phyloP scores from a whole-genome alignment of 1,140 invertebrate species.

The Plutomurus gul region DNA sequence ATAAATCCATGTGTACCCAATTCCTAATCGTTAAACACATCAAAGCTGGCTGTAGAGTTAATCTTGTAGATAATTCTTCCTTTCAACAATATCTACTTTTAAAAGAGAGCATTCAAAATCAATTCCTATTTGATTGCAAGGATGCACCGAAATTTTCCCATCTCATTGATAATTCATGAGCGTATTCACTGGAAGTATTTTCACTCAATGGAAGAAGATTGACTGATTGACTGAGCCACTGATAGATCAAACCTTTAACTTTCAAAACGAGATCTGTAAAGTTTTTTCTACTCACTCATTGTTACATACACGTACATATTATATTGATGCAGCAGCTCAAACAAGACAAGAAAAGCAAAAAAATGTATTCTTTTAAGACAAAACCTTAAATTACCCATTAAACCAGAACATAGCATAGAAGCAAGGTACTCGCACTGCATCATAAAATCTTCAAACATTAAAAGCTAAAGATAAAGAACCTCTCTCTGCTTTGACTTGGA shows the following conservation, averaged over 20 bases:
- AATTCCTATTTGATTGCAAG: no score
- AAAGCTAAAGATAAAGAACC: not conserved
- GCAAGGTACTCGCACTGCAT: not conserved
- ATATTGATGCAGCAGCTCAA: not conserved
- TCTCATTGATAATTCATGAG: conserved; percentile 15
- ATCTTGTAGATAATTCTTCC: not conserved
- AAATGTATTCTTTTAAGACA: not conserved
- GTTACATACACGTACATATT: no score
- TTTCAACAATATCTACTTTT: not conserved
- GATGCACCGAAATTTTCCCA: no score
- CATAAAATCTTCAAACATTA: not conserved
- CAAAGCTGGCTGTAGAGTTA: not conserved
- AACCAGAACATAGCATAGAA: conserved; percentile 8
- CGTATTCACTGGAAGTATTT: not conserved
- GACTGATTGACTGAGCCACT: not conserved
- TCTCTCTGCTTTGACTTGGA: not conserved
- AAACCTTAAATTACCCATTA: conserved; percentile 13
- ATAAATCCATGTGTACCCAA: not conserved
- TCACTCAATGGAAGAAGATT: not conserved
- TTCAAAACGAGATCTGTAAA: conserved; percentile 17
- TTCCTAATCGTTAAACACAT: not conserved
- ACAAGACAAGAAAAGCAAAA: not conserved
- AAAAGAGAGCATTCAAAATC: not conserved
- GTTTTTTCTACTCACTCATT: not conserved
- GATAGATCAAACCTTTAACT: not conserved